Percentiles rank a stretch among this genome's conserved stretches.
Conservation (phyloP, 2,797 vertebrate genomes). For the Phoxinus dragarum region DNA sequence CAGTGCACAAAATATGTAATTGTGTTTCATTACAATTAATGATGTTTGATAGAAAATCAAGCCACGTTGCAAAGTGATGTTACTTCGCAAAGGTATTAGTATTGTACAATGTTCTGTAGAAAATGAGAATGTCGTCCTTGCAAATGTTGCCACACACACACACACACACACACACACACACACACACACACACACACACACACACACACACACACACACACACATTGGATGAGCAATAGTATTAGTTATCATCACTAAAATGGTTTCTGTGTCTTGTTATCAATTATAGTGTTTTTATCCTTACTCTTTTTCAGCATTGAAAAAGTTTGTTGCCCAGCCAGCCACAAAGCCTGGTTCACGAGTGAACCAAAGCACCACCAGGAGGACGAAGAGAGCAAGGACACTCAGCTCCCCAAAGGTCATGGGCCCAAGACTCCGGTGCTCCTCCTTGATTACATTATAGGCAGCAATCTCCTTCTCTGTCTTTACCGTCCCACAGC, state of each 20-base stretch:
- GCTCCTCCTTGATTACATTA: constrained; percentile 79
- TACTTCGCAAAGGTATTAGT: not conserved
- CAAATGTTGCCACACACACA: too few species aligned
- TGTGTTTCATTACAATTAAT: not conserved
- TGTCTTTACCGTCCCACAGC: constrained; percentile 72
- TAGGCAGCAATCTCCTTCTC: constrained; percentile 79
- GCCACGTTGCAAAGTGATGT: not conserved
- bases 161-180: too few species aligned
- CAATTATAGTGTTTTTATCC: constrained; percentile 55
- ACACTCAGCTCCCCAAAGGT: constrained; percentile 86
- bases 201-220: too few species aligned
- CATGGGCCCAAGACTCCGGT: constrained; percentile 83
- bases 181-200: too few species aligned
- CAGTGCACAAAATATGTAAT: not conserved
- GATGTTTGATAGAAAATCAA: not conserved
- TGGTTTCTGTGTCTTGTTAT: not conserved
- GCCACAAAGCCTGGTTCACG: constrained; percentile 89
- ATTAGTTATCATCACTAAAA: not conserved
- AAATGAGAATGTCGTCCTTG: not conserved
- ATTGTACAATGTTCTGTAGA: not conserved
- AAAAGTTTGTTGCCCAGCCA: constrained; percentile 86
- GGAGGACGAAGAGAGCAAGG: constrained; percentile 81
- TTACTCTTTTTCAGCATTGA: constrained; percentile 84
- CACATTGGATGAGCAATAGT: not conserved
- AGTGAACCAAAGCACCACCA: constrained; percentile 93